Evolutionary conservation across 2,797 vertebrate species (phyloP), one percentile per base, ranked within the genome.

Genomic region (Eulemur rubriventer): DNA sequence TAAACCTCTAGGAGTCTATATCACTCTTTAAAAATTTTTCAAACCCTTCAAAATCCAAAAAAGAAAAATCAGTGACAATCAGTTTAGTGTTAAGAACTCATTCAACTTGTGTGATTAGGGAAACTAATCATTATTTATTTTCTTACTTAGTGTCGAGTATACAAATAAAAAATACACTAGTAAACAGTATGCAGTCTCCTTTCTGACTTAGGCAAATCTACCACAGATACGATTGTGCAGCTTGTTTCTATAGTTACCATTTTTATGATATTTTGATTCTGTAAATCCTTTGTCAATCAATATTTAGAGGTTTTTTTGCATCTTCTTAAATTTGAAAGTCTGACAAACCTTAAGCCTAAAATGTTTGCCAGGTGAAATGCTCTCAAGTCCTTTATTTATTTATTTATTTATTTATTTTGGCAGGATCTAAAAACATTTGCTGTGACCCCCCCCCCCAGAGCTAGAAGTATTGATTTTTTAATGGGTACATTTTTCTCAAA

Each of bases 401-500:
- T 46, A 43, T 43, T 43, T 43, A 11, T 46, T 46, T 43, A 43
- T 43, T 96, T 97, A 41, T 69, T 67, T n/a, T 92, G 90, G 70
- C 59, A 95, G 52, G 82, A 84, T 96, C 96, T 97, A 86, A 98
- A 98, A 98, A 91, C 82, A 97, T 96, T 98, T 97, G 61, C 90
- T 90, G 86, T 96, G 86, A 82, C 93, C 94, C 43, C 43, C 4
- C 38, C 43, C 91, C 96, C 78, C 96, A 87, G 93, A 89, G 97
- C 93, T 96, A 83, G 95, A 97, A 96, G 55, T 95, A 98, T 98
- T 96, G 96, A 96, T 97, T 98, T 97, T 96, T 96, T 96, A 97
- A 97, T 97, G 95, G 94, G 96, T 93, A 85, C 70, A 52, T 89
- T 97, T 86, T 96, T 98, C 94, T 98, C 94, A 97, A 97, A 97